phyloP scores from a whole-genome alignment of 2,888 invertebrate species.

The Cheilosia urbana region DNA sequence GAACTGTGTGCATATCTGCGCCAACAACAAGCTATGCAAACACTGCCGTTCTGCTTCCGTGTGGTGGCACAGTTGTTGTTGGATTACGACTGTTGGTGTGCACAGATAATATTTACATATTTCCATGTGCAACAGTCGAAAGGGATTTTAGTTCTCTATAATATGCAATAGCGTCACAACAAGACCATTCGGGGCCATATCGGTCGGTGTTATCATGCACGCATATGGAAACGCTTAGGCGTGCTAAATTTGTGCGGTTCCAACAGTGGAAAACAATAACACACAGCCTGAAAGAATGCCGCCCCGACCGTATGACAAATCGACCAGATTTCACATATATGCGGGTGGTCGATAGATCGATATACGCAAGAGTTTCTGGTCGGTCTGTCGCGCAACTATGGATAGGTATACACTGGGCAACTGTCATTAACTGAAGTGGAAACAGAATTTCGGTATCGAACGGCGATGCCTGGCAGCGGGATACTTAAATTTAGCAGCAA shows the following conservation, averaged over 20 bases:
- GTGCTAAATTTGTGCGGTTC: conserved; percentile 47
- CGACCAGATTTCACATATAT: not conserved
- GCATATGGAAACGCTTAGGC: conserved; percentile 44
- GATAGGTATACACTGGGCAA: not conserved
- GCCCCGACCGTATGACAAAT: not conserved
- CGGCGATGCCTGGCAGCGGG: not conserved
- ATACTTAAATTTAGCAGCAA: not conserved
- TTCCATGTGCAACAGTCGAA: conserved; percentile 55
- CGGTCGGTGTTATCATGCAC: conserved; percentile 18
- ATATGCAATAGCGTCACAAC: conserved; percentile 35
- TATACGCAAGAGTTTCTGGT: not conserved
- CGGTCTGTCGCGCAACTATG: not conserved
- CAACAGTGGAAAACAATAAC: conserved; percentile 20
- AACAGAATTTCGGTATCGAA: conserved; percentile 1
- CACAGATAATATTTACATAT: conserved; percentile 66
- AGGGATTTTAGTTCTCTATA: not conserved
- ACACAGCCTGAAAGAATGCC: conserved; percentile 18
- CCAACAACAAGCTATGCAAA: conserved; percentile 64
- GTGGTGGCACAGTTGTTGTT: conserved; percentile 32
- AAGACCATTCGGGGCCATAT: conserved; percentile 61
- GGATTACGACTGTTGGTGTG: conserved; percentile 16
- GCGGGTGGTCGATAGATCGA: not conserved
- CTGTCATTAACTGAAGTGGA: conserved; percentile 6
- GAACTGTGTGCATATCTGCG: conserved; percentile 22
- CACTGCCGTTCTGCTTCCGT: conserved; percentile 69